These are phyloP conservation scores for Anorthoa munda DNA, from an alignment of 2,888 invertebrate genomes.

Conservation along the genomic window DNA sequence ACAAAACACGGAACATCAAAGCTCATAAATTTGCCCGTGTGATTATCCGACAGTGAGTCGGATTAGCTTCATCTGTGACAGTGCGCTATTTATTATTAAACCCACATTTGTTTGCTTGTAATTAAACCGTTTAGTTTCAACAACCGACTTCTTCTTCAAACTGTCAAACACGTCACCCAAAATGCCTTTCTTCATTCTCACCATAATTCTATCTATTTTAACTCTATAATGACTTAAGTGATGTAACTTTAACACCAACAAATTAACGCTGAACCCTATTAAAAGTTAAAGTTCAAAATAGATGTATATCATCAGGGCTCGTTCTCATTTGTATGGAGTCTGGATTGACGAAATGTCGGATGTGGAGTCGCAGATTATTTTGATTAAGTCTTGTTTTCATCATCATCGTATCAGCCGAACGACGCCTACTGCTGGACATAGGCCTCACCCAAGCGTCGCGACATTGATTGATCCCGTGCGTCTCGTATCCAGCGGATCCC, in stretches of 20 bases:
- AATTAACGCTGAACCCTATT: conserved; percentile 36
- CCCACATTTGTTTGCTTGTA: conserved; percentile 51
- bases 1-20: conserved; percentile 16
- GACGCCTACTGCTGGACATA: too few relatives aligned
- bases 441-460: too few relatives aligned
- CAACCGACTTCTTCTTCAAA: too few relatives aligned
- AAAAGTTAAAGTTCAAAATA: conserved; percentile 66
- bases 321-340: not conserved
- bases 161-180: not conserved
- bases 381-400: not conserved
- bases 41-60: conserved; percentile 58
- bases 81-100: conserved; percentile 56
- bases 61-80: conserved; percentile 56
- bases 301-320: conserved; percentile 65
- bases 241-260: conserved; percentile 12
- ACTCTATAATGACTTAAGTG: conserved; percentile 7
- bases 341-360: not conserved
- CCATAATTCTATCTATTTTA: not conserved
- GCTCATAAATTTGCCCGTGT: conserved; percentile 48
- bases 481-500: too few relatives aligned
- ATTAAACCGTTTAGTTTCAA: conserved; percentile 52
- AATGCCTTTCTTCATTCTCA: not conserved
- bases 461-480: too few relatives aligned
- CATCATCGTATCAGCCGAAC: too few relatives aligned
- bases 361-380: not conserved